These are phyloP conservation scores for Napeogenes inachia DNA, from an alignment of 2,888 invertebrate species.

Conservation along the genomic window DNA sequence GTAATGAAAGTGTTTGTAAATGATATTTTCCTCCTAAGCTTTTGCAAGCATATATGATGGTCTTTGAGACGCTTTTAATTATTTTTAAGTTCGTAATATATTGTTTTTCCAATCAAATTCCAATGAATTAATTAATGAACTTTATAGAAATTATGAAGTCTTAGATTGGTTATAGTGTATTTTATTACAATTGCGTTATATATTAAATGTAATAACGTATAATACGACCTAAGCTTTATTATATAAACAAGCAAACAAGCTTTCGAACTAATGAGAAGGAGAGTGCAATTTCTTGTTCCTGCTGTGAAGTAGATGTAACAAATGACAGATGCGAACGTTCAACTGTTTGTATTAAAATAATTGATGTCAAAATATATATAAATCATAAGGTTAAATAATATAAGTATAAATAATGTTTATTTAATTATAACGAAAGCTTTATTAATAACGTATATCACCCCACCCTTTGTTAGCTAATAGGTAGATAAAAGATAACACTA, in stretches of 20 bases:
- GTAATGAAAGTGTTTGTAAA: no score
- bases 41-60: no score
- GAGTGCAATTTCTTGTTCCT: constrained; percentile 49
- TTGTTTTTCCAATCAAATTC: no score
- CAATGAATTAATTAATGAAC: no score
- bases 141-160: no score
- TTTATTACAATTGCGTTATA: constrained; percentile 1
- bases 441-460: neutral
- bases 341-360: constrained; percentile 13
- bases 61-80: no score
- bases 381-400: neutral
- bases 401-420: neutral
- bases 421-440: neutral
- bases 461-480: neutral
- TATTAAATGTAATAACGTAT: constrained; percentile 9
- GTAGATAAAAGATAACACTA: constrained; percentile 1
- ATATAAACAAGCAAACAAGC: constrained; percentile 39
- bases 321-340: constrained; percentile 34
- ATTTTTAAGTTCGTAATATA: no score
- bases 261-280: constrained; percentile 45
- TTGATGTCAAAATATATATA: neutral
- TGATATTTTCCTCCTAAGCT: no score
- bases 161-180: neutral
- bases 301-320: constrained; percentile 34
- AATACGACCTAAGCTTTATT: constrained; percentile 20